Conservation (phyloP, 2,797 vertebrate genomes). For the Sebastes steindachneri region DNA sequence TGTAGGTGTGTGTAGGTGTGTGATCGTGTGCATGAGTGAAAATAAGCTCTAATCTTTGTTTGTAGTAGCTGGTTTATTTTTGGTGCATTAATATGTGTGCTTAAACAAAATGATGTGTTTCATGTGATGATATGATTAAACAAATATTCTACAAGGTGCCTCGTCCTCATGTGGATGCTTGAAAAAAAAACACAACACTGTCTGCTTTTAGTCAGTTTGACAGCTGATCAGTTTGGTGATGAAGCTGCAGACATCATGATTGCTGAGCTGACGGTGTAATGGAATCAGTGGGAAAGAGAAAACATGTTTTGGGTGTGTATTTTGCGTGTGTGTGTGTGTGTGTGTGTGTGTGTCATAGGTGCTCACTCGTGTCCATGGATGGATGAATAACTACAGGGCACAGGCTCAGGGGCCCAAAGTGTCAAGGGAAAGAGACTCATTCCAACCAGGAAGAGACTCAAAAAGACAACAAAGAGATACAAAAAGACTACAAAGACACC, state of each 20-base stretch:
- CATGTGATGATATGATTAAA: background rate
- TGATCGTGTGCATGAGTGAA: background rate
- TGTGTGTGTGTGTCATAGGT: background rate
- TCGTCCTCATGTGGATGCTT: background rate
- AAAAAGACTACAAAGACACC: too few species aligned
- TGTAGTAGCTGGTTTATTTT: slow-evolving; percentile 8
- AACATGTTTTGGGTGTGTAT: background rate
- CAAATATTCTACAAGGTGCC: background rate
- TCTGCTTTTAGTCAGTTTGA: background rate
- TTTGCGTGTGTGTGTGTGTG: background rate
- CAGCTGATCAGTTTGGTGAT: background rate
- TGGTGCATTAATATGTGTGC: background rate
- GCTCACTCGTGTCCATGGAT: background rate
- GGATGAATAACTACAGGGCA: too few species aligned
- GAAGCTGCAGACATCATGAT: slow-evolving; percentile 4
- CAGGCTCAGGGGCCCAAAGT: too few species aligned
- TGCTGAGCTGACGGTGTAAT: background rate
- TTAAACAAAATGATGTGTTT: background rate
- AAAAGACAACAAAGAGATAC: too few species aligned
- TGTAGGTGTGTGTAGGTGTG: background rate
- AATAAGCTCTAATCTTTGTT: slow-evolving; percentile 17
- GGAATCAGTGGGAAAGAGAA: background rate
- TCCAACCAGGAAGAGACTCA: too few species aligned
- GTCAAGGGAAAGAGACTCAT: too few species aligned
- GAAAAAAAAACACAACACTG: background rate